Evolutionary conservation across 2,888 invertebrate species (phyloP), one percentile per base, ranked within the genome.

Genomic region (Archips crataeganus): DNA sequence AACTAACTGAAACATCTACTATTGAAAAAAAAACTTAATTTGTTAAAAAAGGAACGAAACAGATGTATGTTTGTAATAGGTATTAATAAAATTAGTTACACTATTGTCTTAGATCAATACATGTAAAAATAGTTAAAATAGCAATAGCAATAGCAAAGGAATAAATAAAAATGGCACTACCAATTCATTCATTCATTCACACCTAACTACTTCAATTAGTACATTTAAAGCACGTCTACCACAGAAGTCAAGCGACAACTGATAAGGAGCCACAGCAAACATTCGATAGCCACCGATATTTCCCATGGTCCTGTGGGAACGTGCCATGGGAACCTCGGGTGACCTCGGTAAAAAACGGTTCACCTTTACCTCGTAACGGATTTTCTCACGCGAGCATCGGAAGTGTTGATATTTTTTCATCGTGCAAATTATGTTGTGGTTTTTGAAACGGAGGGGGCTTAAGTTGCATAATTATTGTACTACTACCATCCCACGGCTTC

Each of bases 231-330:
- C 2, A 9, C 54, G 23, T 9, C 23, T 54, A 54, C 54, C 8
- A 23, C 32, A 11, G 15, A 13, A 66, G 11, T n/a, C 66, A 32
- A 23, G 11, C 8, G n/a, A 49, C 32, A 63, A 63, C 57, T 3
- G 57, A 57, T 57, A 57, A 57, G 32, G 3, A 57, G 32, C 59
- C 13, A 57, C 54, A 59, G 49, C 70, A 64, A 71, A 71, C 64
- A 49, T 54, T 39, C 11, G 57, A 32, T 32, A 32, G 57, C 57
- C 32, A 57, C 42, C 47, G 32, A 42, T 63, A 62, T 61, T 73
- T 73, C 73, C 73, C 73, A 69, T 64, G 73, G 63, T 23, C 62
- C 63, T 63, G 42, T 63, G 73, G 63, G 73, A 73, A 32, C 23
- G 15, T 23, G 8, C 47, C 65, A 65, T 73, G 73, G 51, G 69